Evolutionary conservation across 2,113 vertebrate species (phyloP).

Genomic region (Furnarius figulus): DNA sequence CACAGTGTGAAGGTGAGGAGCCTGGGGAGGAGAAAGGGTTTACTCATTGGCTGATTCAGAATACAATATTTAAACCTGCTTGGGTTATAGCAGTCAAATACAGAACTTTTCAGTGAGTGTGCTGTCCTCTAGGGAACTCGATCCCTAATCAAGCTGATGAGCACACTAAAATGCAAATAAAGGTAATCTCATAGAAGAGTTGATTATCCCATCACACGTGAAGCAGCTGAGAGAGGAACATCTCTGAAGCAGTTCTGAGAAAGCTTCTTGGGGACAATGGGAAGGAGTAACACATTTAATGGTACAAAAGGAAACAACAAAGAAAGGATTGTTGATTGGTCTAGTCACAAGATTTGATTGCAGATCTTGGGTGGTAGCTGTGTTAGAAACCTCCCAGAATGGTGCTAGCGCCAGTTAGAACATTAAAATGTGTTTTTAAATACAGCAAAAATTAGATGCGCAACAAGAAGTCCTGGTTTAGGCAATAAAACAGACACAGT

Average conservation of each 20-base stretch:
- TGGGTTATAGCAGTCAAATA: background rate
- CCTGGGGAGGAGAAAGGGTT: background rate
- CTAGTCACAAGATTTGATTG: background rate
- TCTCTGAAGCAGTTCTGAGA: background rate
- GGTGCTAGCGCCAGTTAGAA: background rate
- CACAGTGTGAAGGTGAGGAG: background rate
- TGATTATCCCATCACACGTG: background rate
- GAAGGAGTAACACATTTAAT: background rate
- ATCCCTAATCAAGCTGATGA: background rate
- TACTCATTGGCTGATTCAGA: background rate
- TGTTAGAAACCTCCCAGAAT: background rate
- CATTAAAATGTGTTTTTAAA: background rate
- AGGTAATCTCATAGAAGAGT: background rate
- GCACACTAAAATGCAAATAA: constrained; percentile 35
- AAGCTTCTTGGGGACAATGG: background rate
- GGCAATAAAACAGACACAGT: background rate
- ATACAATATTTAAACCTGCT: background rate
- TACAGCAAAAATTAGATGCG: background rate
- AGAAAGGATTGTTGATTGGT: background rate
- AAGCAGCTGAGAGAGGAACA: background rate
- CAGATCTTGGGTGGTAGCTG: background rate
- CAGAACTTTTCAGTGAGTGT: background rate
- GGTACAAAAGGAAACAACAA: background rate
- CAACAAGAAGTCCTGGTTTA: background rate
- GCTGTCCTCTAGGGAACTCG: background rate